phyloP scores from a whole-genome alignment of 1,140 invertebrate species.

The Heliconius congener region DNA sequence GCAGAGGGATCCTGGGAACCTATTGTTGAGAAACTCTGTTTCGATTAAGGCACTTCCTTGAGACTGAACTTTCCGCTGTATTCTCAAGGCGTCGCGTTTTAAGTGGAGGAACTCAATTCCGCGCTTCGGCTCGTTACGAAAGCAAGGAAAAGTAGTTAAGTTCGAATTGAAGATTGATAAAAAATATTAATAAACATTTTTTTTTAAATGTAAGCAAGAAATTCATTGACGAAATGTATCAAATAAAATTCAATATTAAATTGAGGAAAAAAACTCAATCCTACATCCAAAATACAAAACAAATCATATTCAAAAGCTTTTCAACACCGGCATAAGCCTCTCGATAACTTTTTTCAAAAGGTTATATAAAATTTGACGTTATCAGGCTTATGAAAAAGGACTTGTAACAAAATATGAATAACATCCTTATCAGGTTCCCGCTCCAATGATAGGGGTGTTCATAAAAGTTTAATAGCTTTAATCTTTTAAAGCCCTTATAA shows the following conservation, averaged over 20 bases:
- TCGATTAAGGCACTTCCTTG: too few relatives aligned
- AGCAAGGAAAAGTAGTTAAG: too few relatives aligned
- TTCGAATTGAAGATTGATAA: too few relatives aligned
- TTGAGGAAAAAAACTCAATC: neutral
- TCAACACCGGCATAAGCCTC: neutral
- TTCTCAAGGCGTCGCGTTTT: too few relatives aligned
- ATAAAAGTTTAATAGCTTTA: slow-evolving; percentile 70
- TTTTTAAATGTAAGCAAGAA: neutral
- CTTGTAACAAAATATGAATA: slow-evolving; percentile 34
- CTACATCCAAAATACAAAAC: neutral
- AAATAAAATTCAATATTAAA: neutral
- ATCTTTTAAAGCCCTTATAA: slow-evolving; percentile 61
- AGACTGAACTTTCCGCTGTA: too few relatives aligned
- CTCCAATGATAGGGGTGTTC: slow-evolving; percentile 54
- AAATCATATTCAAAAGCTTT: slow-evolving; percentile 8
- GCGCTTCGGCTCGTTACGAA: too few relatives aligned
- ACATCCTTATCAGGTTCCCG: slow-evolving; percentile 42
- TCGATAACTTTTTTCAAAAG: slow-evolving; percentile 4
- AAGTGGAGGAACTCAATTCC: too few relatives aligned
- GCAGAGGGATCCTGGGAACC: too few relatives aligned
- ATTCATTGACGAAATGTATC: neutral
- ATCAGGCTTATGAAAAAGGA: slow-evolving; percentile 27
- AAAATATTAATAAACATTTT: too few relatives aligned
- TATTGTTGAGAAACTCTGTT: too few relatives aligned
- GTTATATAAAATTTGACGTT: slow-evolving; percentile 19